A percentile compares a stretch with the other conserved stretches of the same genome.
Conservation (phyloP, 2,888 invertebrate species). For the Junonia oenone region DNA sequence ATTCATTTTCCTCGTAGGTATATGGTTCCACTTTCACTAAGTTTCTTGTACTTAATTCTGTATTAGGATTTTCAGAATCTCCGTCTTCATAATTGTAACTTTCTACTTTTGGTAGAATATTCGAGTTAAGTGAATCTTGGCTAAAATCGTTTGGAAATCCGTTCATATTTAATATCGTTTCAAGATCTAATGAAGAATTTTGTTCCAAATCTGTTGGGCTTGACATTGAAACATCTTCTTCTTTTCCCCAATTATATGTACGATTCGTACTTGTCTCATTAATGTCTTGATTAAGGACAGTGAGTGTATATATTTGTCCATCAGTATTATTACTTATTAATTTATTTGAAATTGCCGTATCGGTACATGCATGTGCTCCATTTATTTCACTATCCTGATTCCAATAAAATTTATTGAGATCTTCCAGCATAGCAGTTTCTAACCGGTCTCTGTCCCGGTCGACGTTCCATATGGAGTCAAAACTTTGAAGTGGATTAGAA, state of each 20-base stretch:
- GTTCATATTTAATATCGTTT: conserved; percentile 87
- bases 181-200: conserved; percentile 84
- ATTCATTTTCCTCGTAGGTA: conserved; percentile 63
- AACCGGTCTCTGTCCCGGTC: conserved; percentile 86
- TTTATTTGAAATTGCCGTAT: conserved; percentile 73
- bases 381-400: conserved; percentile 82
- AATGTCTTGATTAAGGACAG: conserved; percentile 89
- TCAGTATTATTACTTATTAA: conserved; percentile 83
- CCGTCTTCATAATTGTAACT: conserved; percentile 88
- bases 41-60: conserved; percentile 82
- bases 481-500: conserved; percentile 72
- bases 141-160: conserved; percentile 80
- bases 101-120: conserved; percentile 83
- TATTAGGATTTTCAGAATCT: conserved; percentile 87
- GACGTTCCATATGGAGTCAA: conserved; percentile 83
- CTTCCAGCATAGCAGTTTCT: conserved; percentile 88
- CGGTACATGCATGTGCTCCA: conserved; percentile 68
- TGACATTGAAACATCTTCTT: conserved; percentile 81
- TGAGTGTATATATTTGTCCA: conserved; percentile 90
- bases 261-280: conserved; percentile 83
- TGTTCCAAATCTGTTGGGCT: conserved; percentile 81
- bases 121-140: conserved; percentile 74
- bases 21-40: conserved; percentile 72
- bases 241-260: conserved; percentile 80
- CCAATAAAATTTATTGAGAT: conserved; percentile 92